Evolutionary conservation across 2,797 vertebrate genomes (phyloP), one percentile per base, ranked within the genome.

Genomic region (Brachyrhaphis roseni): DNA sequence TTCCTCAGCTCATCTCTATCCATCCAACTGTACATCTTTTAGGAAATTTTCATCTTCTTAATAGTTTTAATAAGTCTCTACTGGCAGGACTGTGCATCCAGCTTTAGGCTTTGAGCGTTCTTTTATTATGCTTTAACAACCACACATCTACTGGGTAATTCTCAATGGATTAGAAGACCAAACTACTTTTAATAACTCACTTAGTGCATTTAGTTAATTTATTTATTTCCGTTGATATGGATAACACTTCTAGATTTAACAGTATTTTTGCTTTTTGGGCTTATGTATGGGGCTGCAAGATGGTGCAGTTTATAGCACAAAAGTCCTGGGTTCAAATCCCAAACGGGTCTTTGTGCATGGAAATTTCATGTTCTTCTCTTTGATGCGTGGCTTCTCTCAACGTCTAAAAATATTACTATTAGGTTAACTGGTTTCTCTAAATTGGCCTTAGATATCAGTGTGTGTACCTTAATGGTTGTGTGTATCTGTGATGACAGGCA

Each of bases 21-120:
- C 72, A 41, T 73, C 76, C 53, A 78, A 75, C 74, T 13, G 75
- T 62, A 31, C 71, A 8, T 72, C 46, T 73, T 72, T 74, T 18
- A 31, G 43, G 23, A 26, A n/a, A 57, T 47, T 74, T 10, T 74
- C 68, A 87, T 84, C 47, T 64, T 20, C 47, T 64, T 36, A 20
- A 18, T 36, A 64, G 62, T 36, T 64, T 36, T 36, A 36, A 36
- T 36, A 34, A 18, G 16, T 20, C 59, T 18, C 31, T 15, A 20
- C 31, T 7, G 57, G 57, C 57, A 62, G 57, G 31, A 28, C 31
- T 62, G 28, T 59, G 28, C 13, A 2, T 16, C 28, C 28, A 16
- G 8, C 57, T 31, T 16, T 16, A 31, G 28, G 12, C 55, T 59
- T 59, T 31, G 12, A 59, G 12, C 12, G 0, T 53, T 53, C 26